Evolutionary conservation across 2,888 invertebrate species (phyloP).

Genomic region (Apotomis betuletana): DNA sequence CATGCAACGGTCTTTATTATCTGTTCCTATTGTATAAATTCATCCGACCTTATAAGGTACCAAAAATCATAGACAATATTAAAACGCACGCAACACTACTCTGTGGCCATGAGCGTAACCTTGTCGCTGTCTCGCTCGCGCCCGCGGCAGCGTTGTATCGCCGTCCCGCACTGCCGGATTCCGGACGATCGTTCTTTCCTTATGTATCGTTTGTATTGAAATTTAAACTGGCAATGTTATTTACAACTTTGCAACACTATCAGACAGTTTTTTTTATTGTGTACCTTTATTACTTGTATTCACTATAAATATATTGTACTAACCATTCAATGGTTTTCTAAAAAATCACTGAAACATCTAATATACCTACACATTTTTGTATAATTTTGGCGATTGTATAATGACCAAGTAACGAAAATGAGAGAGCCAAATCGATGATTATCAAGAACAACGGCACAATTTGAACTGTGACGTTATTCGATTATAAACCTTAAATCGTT

Average conservation of each 20-base stretch:
- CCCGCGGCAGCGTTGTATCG: slow-evolving; percentile 45
- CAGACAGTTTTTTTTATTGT: too few relatives aligned
- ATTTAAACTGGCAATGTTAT: neutral
- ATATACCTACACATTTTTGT: too few relatives aligned
- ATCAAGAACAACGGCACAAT: too few relatives aligned
- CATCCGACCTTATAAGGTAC: slow-evolving; percentile 36
- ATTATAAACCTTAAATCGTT: too few relatives aligned
- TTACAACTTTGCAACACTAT: neutral
- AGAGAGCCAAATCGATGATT: too few relatives aligned
- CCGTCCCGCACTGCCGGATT: slow-evolving; percentile 76
- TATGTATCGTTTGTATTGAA: slow-evolving; percentile 32
- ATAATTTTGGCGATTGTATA: too few relatives aligned
- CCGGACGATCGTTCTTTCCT: slow-evolving; percentile 57
- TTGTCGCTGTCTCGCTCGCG: slow-evolving; percentile 67
- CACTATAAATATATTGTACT: too few relatives aligned
- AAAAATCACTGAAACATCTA: too few relatives aligned
- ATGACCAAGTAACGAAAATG: too few relatives aligned
- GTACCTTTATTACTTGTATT: too few relatives aligned
- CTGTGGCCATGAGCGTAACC: slow-evolving; percentile 75
- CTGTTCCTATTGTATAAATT: slow-evolving; percentile 15
- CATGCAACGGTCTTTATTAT: neutral
- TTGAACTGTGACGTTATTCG: too few relatives aligned
- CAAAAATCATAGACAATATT: slow-evolving; percentile 46
- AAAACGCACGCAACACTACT: slow-evolving; percentile 54
- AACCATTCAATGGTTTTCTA: too few relatives aligned